Evolutionary conservation across 1,140 invertebrate species (phyloP).

Genomic region (Trachymyrmex septentrionalis): DNA sequence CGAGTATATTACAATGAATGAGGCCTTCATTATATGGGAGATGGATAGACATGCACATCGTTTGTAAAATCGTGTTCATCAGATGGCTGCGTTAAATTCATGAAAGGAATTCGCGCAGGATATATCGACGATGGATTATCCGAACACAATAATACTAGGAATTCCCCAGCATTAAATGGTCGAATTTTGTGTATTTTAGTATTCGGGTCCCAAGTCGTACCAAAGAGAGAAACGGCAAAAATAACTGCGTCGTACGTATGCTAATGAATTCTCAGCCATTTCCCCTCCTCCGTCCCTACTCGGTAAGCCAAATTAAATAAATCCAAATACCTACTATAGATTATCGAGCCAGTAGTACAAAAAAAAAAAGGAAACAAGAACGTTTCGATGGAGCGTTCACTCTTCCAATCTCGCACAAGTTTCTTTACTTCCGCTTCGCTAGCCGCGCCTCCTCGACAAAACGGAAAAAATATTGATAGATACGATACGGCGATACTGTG

Average conservation of each 20-base stretch:
- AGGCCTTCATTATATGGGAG: constrained; percentile 8
- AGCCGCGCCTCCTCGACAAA: constrained; percentile 34
- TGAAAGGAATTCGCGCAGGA: constrained; percentile 34
- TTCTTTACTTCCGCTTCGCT: constrained; percentile 21
- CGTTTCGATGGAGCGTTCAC: constrained; percentile 12
- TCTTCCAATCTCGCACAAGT: constrained; percentile 36
- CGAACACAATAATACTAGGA: constrained; percentile 8
- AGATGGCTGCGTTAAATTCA: constrained; percentile 21
- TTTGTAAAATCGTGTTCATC: constrained; percentile 25
- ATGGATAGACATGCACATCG: background rate
- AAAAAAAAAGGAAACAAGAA: constrained; percentile 43
- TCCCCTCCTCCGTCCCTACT: background rate
- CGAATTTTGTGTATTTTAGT: constrained; percentile 36
- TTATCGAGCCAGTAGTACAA: constrained; percentile 28
- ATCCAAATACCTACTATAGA: constrained; percentile 36
- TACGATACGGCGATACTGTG: background rate
- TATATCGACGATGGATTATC: constrained; percentile 20
- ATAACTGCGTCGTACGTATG: constrained; percentile 35
- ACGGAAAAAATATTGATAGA: constrained; percentile 16
- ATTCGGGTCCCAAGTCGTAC: background rate
- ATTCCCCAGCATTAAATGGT: constrained; percentile 8
- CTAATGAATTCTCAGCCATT: constrained; percentile 43
- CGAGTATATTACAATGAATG: background rate
- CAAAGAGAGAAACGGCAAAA: background rate
- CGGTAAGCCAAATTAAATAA: constrained; percentile 41